Conservation (phyloP, 2,888 invertebrate genomes). For the Apamea monoglypha region DNA sequence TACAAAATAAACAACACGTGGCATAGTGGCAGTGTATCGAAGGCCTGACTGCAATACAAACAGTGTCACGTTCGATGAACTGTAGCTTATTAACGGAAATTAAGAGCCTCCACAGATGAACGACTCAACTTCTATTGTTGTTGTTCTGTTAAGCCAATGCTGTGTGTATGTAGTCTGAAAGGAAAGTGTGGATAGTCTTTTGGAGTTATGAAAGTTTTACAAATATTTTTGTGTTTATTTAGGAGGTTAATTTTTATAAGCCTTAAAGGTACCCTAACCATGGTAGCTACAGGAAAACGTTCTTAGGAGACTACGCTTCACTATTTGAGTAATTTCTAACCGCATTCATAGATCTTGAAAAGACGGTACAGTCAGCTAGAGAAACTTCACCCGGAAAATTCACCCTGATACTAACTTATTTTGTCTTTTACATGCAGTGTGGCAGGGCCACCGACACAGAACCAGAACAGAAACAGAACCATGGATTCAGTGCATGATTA, state of each 20-base stretch:
- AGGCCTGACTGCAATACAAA: conserved; percentile 27
- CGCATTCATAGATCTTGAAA: neutral
- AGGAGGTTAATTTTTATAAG: neutral
- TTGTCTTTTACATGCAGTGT: neutral
- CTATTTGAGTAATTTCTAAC: neutral
- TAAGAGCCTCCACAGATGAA: neutral
- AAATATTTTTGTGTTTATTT: no score
- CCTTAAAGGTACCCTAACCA: neutral
- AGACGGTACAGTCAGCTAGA: neutral
- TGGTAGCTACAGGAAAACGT: neutral
- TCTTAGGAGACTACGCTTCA: neutral
- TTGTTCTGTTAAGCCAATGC: neutral
- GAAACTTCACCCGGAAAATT: no score
- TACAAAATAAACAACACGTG: neutral
- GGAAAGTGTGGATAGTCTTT: no score
- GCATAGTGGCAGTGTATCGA: neutral
- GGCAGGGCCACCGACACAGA: no score
- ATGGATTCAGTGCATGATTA: no score
- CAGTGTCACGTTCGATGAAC: conserved; percentile 26
- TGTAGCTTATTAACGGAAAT: conserved; percentile 16
- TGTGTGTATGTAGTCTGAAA: neutral
- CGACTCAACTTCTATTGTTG: neutral
- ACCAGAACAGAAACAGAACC: no score
- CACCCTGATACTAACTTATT: neutral
- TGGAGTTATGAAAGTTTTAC: neutral